Percentiles rank a stretch among this genome's conserved stretches.
Conservation (phyloP, 2,113 vertebrate genomes). For the Pedetes capensis region DNA sequence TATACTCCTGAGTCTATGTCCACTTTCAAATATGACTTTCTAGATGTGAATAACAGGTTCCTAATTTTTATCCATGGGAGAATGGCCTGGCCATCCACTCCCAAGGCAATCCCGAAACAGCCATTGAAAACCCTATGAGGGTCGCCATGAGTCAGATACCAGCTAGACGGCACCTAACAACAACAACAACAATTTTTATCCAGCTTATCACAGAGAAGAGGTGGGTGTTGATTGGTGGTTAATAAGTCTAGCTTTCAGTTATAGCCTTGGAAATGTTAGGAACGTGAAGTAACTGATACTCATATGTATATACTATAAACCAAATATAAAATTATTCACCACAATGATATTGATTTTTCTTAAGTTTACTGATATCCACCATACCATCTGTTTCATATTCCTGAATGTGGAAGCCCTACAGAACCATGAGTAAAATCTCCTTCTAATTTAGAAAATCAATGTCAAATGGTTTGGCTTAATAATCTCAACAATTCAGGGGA, state of each 20-base stretch:
- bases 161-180: too few relatives aligned
- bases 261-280: background rate
- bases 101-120: too few relatives aligned
- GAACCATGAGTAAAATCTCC: background rate
- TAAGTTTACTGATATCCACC: background rate
- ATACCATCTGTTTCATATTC: background rate
- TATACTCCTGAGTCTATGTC: slow-evolving; percentile 26
- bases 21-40: slow-evolving; percentile 48
- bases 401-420: background rate
- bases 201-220: slow-evolving; percentile 7
- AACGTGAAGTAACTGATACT: background rate
- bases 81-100: too few relatives aligned
- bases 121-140: too few relatives aligned
- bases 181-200: slow-evolving; percentile 51
- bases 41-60: background rate
- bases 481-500: slow-evolving; percentile 31
- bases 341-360: background rate
- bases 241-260: slow-evolving; percentile 39
- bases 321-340: background rate
- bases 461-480: slow-evolving; percentile 1
- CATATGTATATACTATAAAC: background rate
- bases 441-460: slow-evolving; percentile 30
- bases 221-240: background rate
- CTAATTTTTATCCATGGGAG: slow-evolving; percentile 37
- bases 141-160: too few relatives aligned